Percentiles rank a stretch among this genome's conserved stretches.
Evolutionary conservation across 2,888 invertebrate genomes (phyloP).

Genomic region (Mimas tiliae): DNA sequence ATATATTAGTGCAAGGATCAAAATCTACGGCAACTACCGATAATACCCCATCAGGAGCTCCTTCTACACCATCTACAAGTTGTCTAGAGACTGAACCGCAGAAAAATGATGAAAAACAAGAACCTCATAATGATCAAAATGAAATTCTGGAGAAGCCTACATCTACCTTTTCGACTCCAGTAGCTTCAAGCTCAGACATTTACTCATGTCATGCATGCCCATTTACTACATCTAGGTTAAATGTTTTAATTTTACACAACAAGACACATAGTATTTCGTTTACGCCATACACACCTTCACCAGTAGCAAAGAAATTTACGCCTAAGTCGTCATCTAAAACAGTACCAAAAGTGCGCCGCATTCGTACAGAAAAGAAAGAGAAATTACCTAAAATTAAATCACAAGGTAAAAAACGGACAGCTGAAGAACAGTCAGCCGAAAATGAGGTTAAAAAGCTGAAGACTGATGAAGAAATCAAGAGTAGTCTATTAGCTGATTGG

Average conservation of each 20-base stretch:
- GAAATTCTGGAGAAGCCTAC: conserved; percentile 40
- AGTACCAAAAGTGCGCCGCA: conserved; percentile 59
- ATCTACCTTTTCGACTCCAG: conserved; percentile 40
- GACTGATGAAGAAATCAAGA: conserved; percentile 87
- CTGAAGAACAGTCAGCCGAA: conserved; percentile 57
- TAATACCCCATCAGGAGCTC: conserved; percentile 41
- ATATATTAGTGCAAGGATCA: conserved; percentile 86
- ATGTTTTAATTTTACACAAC: conserved; percentile 89
- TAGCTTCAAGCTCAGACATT: conserved; percentile 58
- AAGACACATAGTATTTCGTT: conserved; percentile 87
- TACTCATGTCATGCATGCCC: conserved; percentile 87
- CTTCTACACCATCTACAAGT: conserved; percentile 58
- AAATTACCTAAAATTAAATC: conserved; percentile 63
- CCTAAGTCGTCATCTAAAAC: conserved; percentile 53
- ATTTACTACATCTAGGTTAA: conserved; percentile 88
- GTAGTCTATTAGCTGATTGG: conserved; percentile 91
- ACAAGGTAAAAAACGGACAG: conserved; percentile 69
- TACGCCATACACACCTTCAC: conserved; percentile 74
- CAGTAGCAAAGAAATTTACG: conserved; percentile 63
- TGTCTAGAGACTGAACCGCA: conserved; percentile 39
- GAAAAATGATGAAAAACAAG: conserved; percentile 41
- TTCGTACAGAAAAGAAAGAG: conserved; percentile 64
- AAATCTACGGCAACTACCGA: conserved; percentile 55
- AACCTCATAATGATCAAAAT: conserved; percentile 41
- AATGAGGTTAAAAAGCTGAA: conserved; percentile 77